Base-by-base conservation (phyloP, 2,113 vertebrate species). In the Hoplias malabaricus region DNA sequence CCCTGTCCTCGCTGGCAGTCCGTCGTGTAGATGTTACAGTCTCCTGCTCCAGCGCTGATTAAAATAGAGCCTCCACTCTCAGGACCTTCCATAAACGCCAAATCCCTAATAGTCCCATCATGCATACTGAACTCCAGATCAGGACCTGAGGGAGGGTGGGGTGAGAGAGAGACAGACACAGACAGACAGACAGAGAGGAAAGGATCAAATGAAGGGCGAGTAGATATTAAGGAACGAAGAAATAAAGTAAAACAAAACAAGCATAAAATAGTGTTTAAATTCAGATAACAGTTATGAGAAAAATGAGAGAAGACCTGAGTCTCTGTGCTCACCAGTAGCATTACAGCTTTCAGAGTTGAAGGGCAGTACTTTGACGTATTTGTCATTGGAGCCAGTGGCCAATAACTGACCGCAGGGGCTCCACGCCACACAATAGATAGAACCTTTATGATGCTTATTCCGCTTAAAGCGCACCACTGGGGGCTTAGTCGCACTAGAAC, bases 371-470 rank as follows among this genome's bases (percentile, higher is more conserved):
- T 99, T 99, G 74, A 99, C 96, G 0, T 97, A 99, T 93, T 99
- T 99, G 88, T 99, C 98, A 14, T 99, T 99, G 53, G 98, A 99
- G 79, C 98, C 98, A 25, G 98, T 99, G 27, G 98, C 98, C 84
- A 99, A 85, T 62, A 99, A 92, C 85, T 98, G 95, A 23, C 98
- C 98, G 80, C 98, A 98, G 75, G 95, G 96, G 84, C 97, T 99
- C 98, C 98, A 99, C 34, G 98, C 97, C 85, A 97, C 96, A 34
- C 98, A 99, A 85, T 99, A 99, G 89, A 99, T 99, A 1, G 98
- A 99, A 73, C 98, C 98, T 91, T 99, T 99, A 87, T 99, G 98
- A 89, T 99, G 98, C 77, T 99, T 99, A 89, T 98, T 99, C 86
- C 97, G 95, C 87, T 99, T 98, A 89, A 99, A 99, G 81, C 95